These are phyloP conservation scores for Drosophila maculinotata DNA, from an alignment of 2,888 invertebrate species.

Conservation along the genomic window DNA sequence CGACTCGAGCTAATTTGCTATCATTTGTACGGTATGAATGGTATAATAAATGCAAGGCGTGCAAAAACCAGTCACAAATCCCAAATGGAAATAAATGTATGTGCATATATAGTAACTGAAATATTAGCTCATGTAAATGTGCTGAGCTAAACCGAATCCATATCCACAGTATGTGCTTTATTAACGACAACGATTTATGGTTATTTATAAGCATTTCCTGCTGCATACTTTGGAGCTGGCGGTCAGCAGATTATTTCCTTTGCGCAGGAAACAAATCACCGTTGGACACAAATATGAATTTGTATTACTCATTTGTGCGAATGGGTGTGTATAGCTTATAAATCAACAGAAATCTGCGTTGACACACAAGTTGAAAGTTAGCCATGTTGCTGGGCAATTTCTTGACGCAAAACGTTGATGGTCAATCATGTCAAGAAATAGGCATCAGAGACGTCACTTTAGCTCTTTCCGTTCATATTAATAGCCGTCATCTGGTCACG, in stretches of 20 bases:
- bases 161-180: conserved; percentile 35
- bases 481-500: no score
- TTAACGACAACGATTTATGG: conserved; percentile 56
- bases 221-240: conserved; percentile 30
- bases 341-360: conserved; percentile 7
- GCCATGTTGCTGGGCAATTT: conserved; percentile 4
- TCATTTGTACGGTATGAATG: conserved; percentile 49
- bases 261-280: conserved; percentile 29
- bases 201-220: conserved; percentile 56
- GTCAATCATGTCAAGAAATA: conserved; percentile 18
- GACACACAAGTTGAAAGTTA: background rate
- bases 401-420: conserved; percentile 11
- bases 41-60: conserved; percentile 45
- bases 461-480: background rate
- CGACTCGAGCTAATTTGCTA: conserved; percentile 69
- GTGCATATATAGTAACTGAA: conserved; percentile 35
- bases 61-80: conserved; percentile 47
- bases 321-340: conserved; percentile 2
- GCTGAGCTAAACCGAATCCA: conserved; percentile 21
- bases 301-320: conserved; percentile 25
- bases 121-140: conserved; percentile 18
- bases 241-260: conserved; percentile 18
- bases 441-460: conserved; percentile 7
- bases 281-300: conserved; percentile 23
- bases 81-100: conserved; percentile 32